phyloP scores from a whole-genome alignment of 1,140 invertebrate genomes.

The Nomia melanderi region DNA sequence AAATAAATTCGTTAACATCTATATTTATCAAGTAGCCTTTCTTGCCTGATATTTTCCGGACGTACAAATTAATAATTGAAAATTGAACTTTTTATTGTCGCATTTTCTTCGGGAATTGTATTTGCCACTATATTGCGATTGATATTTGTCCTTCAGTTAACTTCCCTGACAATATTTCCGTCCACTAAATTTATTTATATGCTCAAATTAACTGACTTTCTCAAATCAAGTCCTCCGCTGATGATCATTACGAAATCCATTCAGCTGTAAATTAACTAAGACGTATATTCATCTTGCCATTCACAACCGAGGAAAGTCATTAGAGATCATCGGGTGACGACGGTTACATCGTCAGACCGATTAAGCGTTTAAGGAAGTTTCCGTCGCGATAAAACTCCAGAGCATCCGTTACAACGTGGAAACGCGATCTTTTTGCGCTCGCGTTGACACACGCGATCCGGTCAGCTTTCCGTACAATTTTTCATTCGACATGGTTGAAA shows the following conservation, averaged over 20 bases:
- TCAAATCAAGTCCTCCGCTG: constrained; percentile 21
- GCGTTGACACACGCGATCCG: background rate
- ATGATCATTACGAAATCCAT: constrained; percentile 24
- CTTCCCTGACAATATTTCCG: too few relatives aligned
- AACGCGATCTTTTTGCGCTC: background rate
- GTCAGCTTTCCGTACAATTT: background rate
- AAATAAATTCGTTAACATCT: too few relatives aligned
- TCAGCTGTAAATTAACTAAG: constrained; percentile 8
- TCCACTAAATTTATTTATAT: too few relatives aligned
- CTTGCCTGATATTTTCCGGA: too few relatives aligned
- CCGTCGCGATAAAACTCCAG: background rate
- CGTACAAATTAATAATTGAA: too few relatives aligned
- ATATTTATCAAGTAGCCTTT: too few relatives aligned
- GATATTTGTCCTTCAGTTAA: too few relatives aligned
- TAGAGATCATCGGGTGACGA: constrained; percentile 1
- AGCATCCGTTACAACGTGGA: constrained; percentile 1
- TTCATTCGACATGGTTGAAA: constrained; percentile 1
- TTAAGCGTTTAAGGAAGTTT: constrained; percentile 36
- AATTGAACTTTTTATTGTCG: too few relatives aligned
- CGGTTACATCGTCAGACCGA: constrained; percentile 4
- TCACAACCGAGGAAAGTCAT: constrained; percentile 27
- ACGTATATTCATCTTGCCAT: constrained; percentile 8
- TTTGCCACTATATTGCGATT: too few relatives aligned
- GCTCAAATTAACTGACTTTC: constrained; percentile 21
- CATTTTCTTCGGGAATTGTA: too few relatives aligned